Base-by-base conservation (phyloP, 2,797 vertebrate species). In the Vespertilio murinus region DNA sequence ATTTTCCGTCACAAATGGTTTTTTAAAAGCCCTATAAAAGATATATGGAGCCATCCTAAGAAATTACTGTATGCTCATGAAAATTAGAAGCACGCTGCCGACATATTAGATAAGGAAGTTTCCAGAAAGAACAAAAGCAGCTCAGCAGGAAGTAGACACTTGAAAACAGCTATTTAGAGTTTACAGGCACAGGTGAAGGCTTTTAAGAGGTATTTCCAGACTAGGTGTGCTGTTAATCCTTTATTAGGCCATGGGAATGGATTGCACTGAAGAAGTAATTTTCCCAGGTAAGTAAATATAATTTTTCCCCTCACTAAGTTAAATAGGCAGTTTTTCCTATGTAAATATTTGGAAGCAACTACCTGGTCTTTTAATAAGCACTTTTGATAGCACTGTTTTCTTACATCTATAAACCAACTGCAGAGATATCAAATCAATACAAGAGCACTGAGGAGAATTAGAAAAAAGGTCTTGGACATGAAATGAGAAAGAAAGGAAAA, bases 81-180 rank as follows among this genome's bases (percentile, higher is more conserved):
- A 96, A 92, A 91, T 70, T 4, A 79, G 77, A 28, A 42, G 12
- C 85, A 56, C 30, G 40, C 30, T 71, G 78, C 56, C 95, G 30
- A 77, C 18, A 8, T 52, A 84, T 75, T 80, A 96, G 64, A 87
- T 40, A 45, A 79, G 33, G 90, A 95, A 80, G 6, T 70, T 94
- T 61, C 9, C 1, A 40, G 54, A 71, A 95, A 65, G 20, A 90
- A 71, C 69, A 94, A 91, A 97, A 93, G 5, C 45, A 42, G 6
- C 59, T 82, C 82, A 88, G 64, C 0, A 16, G 79, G 81, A 96
- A 94, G 95, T 5, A 90, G 70, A 75, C 0, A 0, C 65, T 94
- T 83, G 78, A 70, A 96, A 92, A 91, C 16, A 80, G 84, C 78
- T 95, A 94, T 90, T 88, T 94, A 0, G 61, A 96, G 40, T 25